Evolutionary conservation across 2,113 vertebrate genomes (phyloP), one percentile per base, ranked within the genome.

Genomic region (Salvelinus fontinalis): DNA sequence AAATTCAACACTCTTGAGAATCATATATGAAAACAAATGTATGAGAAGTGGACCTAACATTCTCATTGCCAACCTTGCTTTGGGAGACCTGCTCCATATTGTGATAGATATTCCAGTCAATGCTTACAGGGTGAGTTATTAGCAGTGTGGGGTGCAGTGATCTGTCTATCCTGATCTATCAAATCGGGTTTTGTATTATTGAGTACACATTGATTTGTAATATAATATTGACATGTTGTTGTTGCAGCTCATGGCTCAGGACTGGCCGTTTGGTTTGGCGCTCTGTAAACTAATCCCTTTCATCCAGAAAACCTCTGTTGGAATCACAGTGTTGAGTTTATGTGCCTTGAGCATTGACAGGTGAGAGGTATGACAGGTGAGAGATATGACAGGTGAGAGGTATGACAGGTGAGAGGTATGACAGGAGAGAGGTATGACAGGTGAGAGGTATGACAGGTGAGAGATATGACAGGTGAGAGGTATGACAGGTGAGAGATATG

Each of bases 211-310:
- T 9, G 24, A 3, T 34, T 34, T 34, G 44, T 67, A 57, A 4
- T 57, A 5, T 2, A 18, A 57, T 62, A n/a, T 62, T 62, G 18
- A 22, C 20, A 8, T 62, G n/a, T 62, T 22, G 9, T 44, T 44
- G 11, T 62, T 62, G n/a, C 59, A 99, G 97, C 92, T 99, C 0
- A 92, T 96, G 22, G 95, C 95, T n/a, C 91, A 94, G 76, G 95
- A 96, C 84, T 98, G 97, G 97, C 96, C 96, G 0, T 97, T 99
- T 7, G 97, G 96, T 78, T 91, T 91, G 0, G 92, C 91, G 81
- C 83, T 98, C 91, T 98, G 97, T 88, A 99, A 99, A 92, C 90
- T 97, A 26, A 93, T 98, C 31, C 97, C 97, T 64, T 98, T 98
- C 89, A 93, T 98, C 81, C 97, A 98, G 87, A 98, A 98, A 84